These are phyloP conservation scores for Troglohyphantes excavatus DNA, from an alignment of 2,888 invertebrate genomes.

Conservation along the genomic window DNA sequence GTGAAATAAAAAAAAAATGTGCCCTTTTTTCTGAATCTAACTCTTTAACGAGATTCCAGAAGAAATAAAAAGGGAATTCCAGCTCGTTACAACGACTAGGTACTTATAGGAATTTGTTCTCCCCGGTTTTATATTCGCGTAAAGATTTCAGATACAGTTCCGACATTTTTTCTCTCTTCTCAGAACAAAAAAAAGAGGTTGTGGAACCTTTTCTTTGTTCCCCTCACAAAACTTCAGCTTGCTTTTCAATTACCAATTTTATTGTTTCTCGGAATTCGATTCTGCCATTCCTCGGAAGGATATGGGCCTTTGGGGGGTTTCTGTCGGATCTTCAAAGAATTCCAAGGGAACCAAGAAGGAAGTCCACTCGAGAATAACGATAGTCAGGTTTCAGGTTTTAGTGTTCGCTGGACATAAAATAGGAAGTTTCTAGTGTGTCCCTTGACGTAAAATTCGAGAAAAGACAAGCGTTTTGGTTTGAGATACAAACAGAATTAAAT, in stretches of 20 bases:
- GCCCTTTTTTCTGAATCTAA: slow-evolving; percentile 30
- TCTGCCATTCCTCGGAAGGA: slow-evolving; percentile 18
- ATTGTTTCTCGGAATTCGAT: slow-evolving; percentile 78
- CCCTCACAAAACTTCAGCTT: slow-evolving; percentile 26
- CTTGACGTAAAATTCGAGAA: slow-evolving; percentile 1
- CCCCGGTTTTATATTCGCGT: slow-evolving; percentile 55
- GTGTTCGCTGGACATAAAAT: slow-evolving; percentile 51
- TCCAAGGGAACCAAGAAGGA: not conserved
- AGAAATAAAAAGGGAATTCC: not conserved
- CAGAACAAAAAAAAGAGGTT: not conserved
- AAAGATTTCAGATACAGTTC: slow-evolving; percentile 71
- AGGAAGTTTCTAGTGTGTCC: slow-evolving; percentile 29
- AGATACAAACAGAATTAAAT: not conserved
- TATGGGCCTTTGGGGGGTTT: slow-evolving; percentile 46
- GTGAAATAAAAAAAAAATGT: not conserved
- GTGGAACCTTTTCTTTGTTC: not conserved
- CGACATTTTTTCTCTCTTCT: not conserved
- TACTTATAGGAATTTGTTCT: slow-evolving; percentile 66
- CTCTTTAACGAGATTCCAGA: slow-evolving; percentile 54
- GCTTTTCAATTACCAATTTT: slow-evolving; percentile 76
- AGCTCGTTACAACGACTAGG: slow-evolving; percentile 61
- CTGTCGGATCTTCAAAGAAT: slow-evolving; percentile 10
- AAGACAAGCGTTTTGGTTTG: slow-evolving; percentile 33
- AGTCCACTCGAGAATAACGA: slow-evolving; percentile 17
- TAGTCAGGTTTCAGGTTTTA: slow-evolving; percentile 28